Evolutionary conservation across 2,797 vertebrate genomes (phyloP).

Genomic region (Enteromius mattozi): DNA sequence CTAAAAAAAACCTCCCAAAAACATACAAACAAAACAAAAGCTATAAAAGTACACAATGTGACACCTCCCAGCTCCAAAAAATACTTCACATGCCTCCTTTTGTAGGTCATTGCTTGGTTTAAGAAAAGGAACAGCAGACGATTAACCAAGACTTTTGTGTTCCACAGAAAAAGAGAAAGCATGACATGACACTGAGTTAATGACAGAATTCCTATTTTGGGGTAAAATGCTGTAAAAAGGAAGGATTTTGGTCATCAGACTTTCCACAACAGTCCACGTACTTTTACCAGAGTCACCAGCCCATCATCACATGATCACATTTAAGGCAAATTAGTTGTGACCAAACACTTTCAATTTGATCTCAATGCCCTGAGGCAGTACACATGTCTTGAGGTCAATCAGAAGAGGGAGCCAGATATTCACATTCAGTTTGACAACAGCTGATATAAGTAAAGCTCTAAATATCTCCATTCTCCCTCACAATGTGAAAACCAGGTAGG

Average conservation of each 20-base stretch:
- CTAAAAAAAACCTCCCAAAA: no score
- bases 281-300: background rate
- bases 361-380: background rate
- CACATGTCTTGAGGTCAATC: conserved; percentile 1
- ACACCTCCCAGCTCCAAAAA: background rate
- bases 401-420: conserved; percentile 29
- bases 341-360: background rate
- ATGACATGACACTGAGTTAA: background rate
- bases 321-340: background rate
- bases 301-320: conserved; percentile 4
- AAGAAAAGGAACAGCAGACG: background rate
- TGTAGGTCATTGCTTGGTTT: background rate
- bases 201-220: background rate
- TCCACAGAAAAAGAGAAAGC: background rate
- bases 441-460: conserved; percentile 32
- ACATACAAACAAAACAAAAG: background rate
- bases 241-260: background rate
- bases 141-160: background rate
- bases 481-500: conserved; percentile 56
- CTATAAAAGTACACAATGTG: background rate
- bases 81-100: background rate
- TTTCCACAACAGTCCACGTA: conserved; percentile 11
- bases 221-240: background rate
- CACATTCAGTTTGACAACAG: background rate
- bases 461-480: conserved; percentile 25